Evolutionary conservation across 2,888 invertebrate genomes (phyloP).

Genomic region (Axea sp.): DNA sequence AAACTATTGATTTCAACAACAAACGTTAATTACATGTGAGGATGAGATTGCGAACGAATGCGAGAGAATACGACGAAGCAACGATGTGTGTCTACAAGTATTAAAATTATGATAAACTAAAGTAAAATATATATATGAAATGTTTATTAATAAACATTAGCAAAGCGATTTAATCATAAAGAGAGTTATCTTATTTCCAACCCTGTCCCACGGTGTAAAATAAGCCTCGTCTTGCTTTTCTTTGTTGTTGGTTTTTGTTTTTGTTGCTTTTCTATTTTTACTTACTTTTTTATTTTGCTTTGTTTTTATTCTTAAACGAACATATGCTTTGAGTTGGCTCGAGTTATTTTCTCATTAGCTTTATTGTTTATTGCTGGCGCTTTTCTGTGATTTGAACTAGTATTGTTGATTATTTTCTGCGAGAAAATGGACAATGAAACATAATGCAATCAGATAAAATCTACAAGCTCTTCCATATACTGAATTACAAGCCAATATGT

Average conservation of each 20-base stretch:
- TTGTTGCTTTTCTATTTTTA: no score
- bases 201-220: no score
- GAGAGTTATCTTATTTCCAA: not conserved
- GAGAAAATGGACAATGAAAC: slow-evolving; percentile 16
- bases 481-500: slow-evolving; percentile 45
- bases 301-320: no score
- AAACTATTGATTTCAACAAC: slow-evolving; percentile 73
- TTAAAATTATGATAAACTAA: slow-evolving; percentile 76
- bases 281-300: no score
- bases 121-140: slow-evolving; percentile 77
- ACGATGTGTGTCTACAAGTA: slow-evolving; percentile 69
- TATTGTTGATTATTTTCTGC: slow-evolving; percentile 17
- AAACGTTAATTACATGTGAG: slow-evolving; percentile 58
- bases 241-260: no score
- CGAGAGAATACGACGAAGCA: slow-evolving; percentile 38
- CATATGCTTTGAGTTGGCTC: no score
- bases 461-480: slow-evolving; percentile 38
- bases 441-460: slow-evolving; percentile 37
- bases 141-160: slow-evolving; percentile 79
- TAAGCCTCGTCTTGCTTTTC: no score
- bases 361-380: not conserved
- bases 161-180: slow-evolving; percentile 72
- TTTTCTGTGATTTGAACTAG: not conserved
- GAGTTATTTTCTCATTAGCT: not conserved
- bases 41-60: slow-evolving; percentile 35